Conservation (phyloP, 1,140 invertebrate genomes). For the Meloidogyne chitwoodi region DNA sequence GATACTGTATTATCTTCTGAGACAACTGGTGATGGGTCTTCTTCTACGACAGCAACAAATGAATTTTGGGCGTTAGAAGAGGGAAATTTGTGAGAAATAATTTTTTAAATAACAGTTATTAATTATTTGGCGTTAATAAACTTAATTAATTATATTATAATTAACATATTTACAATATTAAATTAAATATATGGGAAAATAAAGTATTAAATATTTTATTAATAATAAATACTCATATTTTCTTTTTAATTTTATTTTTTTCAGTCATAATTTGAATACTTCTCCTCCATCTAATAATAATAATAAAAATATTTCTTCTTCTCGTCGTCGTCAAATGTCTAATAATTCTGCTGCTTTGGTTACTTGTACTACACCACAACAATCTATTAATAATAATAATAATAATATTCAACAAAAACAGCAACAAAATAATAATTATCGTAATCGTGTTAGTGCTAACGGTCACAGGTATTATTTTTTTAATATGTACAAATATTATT, state of each 20-base stretch:
- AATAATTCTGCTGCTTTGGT: not conserved
- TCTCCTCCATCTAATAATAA: not conserved
- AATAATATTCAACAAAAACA: not conserved
- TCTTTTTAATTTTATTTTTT: not conserved
- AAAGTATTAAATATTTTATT: too few relatives aligned
- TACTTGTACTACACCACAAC: not conserved
- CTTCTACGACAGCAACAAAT: not conserved
- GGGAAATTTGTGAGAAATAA: not conserved
- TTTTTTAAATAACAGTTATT: too few relatives aligned
- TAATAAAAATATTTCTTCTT: not conserved
- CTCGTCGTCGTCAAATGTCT: not conserved
- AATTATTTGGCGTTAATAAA: too few relatives aligned
- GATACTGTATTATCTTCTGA: not conserved
- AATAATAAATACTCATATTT: too few relatives aligned
- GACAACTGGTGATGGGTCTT: not conserved
- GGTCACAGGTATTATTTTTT: not conserved
- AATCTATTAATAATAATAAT: not conserved
- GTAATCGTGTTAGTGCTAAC: not conserved
- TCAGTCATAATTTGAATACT: not conserved
- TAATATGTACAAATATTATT: too few relatives aligned
- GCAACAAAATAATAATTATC: not conserved
- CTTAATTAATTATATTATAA: too few relatives aligned
- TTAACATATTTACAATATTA: too few relatives aligned
- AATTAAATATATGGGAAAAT: too few relatives aligned
- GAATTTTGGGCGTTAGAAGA: not conserved